Evolutionary conservation across 2,797 vertebrate genomes (phyloP), one percentile per base, ranked within the genome.

Genomic region (Phalanger gymnotis): DNA sequence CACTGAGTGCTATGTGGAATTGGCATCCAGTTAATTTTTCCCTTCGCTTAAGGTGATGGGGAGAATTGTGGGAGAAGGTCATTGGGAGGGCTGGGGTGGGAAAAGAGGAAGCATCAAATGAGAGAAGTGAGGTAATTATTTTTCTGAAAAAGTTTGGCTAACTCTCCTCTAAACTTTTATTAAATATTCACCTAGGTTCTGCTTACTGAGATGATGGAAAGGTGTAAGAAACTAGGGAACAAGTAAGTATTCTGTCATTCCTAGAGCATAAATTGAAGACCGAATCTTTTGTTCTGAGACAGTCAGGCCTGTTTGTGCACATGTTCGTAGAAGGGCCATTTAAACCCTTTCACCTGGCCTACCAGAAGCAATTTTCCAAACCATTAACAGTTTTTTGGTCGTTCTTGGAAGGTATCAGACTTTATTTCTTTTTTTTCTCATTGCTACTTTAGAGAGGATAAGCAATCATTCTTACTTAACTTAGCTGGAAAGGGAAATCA

Each of bases 121-220:
- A 87, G 40, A 51, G 40, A 87, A 87, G 4, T 47, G 51, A 47
- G 40, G 27, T 61, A 25, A 53, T 6, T 31, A 58, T n/a, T 92
- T 92, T 13, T 40, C 57, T 92, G 25, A 51, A 87, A 87, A 61
- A 34, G 40, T 97, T 95, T 96, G n/a, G 27, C 30, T 54, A 40
- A 87, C 92, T 89, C 93, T 4, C 31, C 95, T 81, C 28, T 90
- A 97, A 9, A 89, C 95, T 97, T 96, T 94, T 97, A 51, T 94
- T 58, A 91, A 47, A 52, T 97, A 16, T 96, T 94, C 25, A 97
- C 96, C 90, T 97, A 99, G 99, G 97, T 98, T 96, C 98, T 99
- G 93, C 99, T 99, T 4, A 99, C 99, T 0, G 99, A 99, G 98
- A 99, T 99, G 99, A 99, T 99, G 99, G 99, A 99, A 95, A 98